A percentile compares a stretch with the other conserved stretches of the same genome.
Evolutionary conservation across 2,888 invertebrate genomes (phyloP).

Genomic region (Nebria brevicollis): DNA sequence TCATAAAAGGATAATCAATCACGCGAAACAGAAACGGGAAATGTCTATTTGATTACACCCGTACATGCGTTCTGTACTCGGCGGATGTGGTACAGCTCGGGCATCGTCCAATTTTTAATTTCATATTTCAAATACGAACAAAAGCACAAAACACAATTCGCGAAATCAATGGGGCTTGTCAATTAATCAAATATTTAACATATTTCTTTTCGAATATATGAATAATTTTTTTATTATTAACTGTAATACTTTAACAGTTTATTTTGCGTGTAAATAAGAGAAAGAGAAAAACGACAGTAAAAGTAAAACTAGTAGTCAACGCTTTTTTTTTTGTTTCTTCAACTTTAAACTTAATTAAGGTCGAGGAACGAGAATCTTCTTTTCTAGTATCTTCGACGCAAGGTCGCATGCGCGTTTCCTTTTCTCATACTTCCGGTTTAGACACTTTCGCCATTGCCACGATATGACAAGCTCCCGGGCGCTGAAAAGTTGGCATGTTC

Average conservation of each 20-base stretch:
- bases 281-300: neutral
- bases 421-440: neutral
- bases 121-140: neutral
- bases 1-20: conserved; percentile 44
- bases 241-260: neutral
- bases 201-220: neutral
- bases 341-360: neutral
- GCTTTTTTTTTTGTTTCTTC: neutral
- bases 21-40: conserved; percentile 13
- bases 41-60: conserved; percentile 30
- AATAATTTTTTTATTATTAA: too few species aligned
- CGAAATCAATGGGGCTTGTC: neutral
- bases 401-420: neutral
- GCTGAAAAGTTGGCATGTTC: neutral
- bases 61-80: neutral
- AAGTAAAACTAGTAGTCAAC: neutral
- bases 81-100: neutral
- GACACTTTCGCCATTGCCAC: neutral
- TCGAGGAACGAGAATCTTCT: neutral
- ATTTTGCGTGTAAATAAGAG: neutral
- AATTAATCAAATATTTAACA: neutral
- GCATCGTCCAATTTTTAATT: conserved; percentile 7
- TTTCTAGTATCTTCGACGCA: neutral
- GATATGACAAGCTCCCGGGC: neutral
- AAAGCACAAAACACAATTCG: neutral